Evolutionary conservation across 2,113 vertebrate genomes (phyloP).

Genomic region (Columbina picui): DNA sequence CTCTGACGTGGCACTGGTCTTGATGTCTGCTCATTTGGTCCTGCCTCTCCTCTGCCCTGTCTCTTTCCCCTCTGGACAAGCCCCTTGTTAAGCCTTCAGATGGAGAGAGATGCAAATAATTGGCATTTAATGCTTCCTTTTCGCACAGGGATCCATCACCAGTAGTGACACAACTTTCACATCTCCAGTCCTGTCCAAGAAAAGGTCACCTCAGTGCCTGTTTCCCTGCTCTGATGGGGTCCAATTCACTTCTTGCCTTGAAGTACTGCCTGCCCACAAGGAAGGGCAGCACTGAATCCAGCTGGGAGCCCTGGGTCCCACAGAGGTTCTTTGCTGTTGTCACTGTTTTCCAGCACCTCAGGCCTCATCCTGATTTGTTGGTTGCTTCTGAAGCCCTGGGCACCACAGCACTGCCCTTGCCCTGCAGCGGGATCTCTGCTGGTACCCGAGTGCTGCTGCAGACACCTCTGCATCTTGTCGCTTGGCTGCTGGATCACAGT

Average conservation of each 20-base stretch:
- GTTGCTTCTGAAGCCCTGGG: background rate
- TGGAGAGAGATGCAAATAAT: background rate
- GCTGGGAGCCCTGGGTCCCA: background rate
- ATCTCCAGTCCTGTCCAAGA: background rate
- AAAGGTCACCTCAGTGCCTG: background rate
- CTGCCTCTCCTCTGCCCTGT: background rate
- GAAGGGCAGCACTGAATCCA: background rate
- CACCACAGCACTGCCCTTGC: accelerated
- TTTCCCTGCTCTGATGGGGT: background rate
- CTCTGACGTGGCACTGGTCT: accelerated
- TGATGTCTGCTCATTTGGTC: accelerated
- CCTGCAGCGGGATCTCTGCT: background rate
- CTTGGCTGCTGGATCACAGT: background rate
- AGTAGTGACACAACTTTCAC: background rate
- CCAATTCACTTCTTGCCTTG: background rate
- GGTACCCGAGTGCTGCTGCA: background rate
- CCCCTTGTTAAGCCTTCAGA: background rate
- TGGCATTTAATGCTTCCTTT: background rate
- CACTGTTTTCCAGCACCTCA: background rate
- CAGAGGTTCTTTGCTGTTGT: background rate
- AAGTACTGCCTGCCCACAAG: background rate
- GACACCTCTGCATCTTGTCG: background rate
- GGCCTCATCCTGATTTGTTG: accelerated
- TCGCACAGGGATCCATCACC: background rate
- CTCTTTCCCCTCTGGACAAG: background rate